These are phyloP conservation scores for Leptinotarsa juncta DNA, from an alignment of 2,888 invertebrate genomes.

Conservation along the genomic window DNA sequence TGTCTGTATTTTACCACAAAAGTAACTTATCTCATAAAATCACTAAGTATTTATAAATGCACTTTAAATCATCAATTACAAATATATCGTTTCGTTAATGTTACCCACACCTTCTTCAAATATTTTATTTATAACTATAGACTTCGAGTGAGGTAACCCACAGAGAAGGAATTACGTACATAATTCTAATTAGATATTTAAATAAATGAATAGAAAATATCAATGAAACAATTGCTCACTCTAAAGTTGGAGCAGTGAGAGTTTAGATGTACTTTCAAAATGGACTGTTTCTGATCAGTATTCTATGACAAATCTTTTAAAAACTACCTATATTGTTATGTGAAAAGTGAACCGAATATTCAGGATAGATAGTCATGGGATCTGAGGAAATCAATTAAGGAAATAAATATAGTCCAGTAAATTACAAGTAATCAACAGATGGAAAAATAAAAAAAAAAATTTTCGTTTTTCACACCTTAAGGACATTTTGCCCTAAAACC, in stretches of 20 bases:
- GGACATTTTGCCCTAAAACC: no score
- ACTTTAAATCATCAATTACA: neutral
- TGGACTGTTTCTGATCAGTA: no score
- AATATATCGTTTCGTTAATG: slow-evolving; percentile 8
- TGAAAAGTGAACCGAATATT: no score
- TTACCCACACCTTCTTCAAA: slow-evolving; percentile 2
- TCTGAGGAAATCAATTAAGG: no score
- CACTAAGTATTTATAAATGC: slow-evolving; percentile 1
- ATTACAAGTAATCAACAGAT: no score
- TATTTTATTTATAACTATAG: neutral
- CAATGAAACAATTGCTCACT: neutral
- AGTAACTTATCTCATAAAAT: neutral
- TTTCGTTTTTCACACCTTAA: no score
- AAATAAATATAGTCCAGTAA: no score
- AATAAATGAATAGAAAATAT: neutral
- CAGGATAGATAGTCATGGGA: no score
- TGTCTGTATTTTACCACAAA: neutral
- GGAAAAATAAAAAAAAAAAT: no score
- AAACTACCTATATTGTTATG: no score
- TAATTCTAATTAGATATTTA: neutral
- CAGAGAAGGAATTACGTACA: neutral
- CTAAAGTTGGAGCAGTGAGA: neutral
- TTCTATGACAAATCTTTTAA: no score
- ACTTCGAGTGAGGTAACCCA: neutral
- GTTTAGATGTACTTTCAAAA: neutral